Conservation (phyloP, 2,113 vertebrate genomes). For the Raphicerus campestris region DNA sequence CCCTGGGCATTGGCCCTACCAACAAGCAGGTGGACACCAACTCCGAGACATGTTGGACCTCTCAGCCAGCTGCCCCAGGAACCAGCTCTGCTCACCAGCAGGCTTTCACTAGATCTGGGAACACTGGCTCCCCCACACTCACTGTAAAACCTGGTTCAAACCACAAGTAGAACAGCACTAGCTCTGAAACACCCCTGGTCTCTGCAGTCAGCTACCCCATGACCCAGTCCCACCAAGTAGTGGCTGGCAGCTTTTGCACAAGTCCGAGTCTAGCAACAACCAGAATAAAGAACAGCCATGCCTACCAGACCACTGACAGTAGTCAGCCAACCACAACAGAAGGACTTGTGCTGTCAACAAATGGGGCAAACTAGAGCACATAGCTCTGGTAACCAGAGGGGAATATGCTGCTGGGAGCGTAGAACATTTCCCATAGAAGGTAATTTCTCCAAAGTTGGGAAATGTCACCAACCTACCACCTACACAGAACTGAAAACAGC, state of each 20-base stretch:
- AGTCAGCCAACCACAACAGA: background rate
- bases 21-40: background rate
- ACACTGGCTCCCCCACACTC: background rate
- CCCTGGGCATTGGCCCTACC: background rate
- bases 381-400: background rate
- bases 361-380: background rate
- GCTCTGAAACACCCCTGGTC: background rate
- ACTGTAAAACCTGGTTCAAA: background rate
- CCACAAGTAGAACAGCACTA: background rate
- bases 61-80: background rate
- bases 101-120: background rate
- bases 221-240: background rate
- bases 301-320: background rate
- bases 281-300: background rate
- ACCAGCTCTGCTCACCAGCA: background rate
- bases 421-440: background rate
- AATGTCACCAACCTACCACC: background rate
- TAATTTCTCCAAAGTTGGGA: background rate
- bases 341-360: background rate
- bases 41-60: background rate
- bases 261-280: background rate
- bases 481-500: background rate
- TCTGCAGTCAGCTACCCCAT: background rate
- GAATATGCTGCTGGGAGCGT: background rate
- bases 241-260: background rate